Conservation (phyloP, 2,797 vertebrate genomes). For the Novumbra hubbsi region DNA sequence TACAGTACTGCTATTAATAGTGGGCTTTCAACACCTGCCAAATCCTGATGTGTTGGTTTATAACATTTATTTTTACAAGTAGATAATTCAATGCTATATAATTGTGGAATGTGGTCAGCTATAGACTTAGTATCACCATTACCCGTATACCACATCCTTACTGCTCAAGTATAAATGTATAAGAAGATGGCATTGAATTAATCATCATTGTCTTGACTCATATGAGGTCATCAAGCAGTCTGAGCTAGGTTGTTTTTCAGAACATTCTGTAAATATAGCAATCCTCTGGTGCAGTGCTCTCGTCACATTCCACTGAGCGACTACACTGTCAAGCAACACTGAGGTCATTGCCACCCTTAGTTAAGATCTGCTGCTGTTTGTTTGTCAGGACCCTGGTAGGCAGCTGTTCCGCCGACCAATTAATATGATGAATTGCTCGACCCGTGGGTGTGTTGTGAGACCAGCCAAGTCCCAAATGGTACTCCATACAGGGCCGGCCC, state of each 20-base stretch:
- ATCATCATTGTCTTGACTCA: background rate
- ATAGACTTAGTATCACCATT: background rate
- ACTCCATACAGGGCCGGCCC: background rate
- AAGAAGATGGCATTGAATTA: background rate
- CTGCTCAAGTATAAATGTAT: background rate
- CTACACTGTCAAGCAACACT: background rate
- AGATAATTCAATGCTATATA: too few relatives aligned
- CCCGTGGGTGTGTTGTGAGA: constrained; percentile 23
- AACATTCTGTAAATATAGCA: background rate
- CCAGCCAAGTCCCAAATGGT: background rate
- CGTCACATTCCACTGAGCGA: background rate
- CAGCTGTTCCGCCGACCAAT: constrained; percentile 13
- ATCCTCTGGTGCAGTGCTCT: background rate
- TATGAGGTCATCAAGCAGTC: background rate
- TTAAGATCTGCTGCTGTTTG: constrained; percentile 19
- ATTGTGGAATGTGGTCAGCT: too few relatives aligned
- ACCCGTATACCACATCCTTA: background rate
- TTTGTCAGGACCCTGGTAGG: constrained; percentile 1
- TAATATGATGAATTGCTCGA: constrained; percentile 35
- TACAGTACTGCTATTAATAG: too few relatives aligned
- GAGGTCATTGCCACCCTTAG: constrained; percentile 1
- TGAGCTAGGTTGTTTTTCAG: background rate
- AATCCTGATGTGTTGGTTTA: too few relatives aligned
- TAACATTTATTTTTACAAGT: too few relatives aligned
- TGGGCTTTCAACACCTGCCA: too few relatives aligned